These are phyloP conservation scores for Vireo griseus DNA, from an alignment of 2,797 vertebrate genomes.

Conservation along the genomic window DNA sequence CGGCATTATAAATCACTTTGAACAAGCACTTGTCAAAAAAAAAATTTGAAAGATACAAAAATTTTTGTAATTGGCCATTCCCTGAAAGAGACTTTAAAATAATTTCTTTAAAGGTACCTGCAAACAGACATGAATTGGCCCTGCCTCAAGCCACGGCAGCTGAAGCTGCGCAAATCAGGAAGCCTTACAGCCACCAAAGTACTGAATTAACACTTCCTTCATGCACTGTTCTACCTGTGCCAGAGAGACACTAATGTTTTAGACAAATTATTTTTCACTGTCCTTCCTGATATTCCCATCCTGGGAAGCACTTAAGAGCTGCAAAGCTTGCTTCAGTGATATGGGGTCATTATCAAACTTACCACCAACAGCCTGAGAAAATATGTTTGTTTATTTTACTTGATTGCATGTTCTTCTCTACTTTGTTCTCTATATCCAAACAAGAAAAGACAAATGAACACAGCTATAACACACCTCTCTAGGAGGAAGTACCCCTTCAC, in stretches of 20 bases:
- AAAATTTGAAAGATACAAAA: background rate
- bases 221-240: background rate
- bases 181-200: background rate
- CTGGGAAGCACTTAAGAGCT: background rate
- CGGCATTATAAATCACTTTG: background rate
- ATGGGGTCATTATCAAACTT: background rate
- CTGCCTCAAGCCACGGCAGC: background rate
- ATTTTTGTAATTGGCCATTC: background rate
- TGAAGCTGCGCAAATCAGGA: background rate
- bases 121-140: background rate
- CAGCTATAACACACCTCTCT: background rate
- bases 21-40: background rate
- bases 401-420: background rate
- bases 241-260: background rate
- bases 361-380: background rate
- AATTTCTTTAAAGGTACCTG: background rate
- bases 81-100: background rate
- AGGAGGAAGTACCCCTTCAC: background rate
- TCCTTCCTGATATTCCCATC: background rate
- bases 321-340: background rate
- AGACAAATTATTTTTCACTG: background rate
- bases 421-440: background rate
- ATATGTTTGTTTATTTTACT: background rate
- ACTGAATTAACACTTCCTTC: background rate
- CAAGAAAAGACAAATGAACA: background rate